phyloP scores from a whole-genome alignment of 2,888 invertebrate genomes.

The Pteria penguin region DNA sequence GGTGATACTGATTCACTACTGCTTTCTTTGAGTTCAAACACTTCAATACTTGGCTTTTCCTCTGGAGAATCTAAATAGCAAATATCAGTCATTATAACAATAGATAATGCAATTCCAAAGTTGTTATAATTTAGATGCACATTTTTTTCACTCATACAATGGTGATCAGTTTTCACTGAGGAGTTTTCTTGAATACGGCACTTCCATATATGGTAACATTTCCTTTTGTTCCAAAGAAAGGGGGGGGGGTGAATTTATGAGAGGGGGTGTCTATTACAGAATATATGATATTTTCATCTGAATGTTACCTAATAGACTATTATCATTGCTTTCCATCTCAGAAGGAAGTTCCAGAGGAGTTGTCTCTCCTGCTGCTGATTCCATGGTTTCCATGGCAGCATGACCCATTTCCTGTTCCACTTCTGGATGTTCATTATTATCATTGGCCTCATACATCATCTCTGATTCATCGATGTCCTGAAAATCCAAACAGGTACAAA shows the following conservation, averaged over 20 bases:
- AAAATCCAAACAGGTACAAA: no score
- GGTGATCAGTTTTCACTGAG: no score
- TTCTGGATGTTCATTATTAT: constrained; percentile 60
- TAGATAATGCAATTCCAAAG: no score
- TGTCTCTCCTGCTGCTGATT: constrained; percentile 71
- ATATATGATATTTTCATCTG: neutral
- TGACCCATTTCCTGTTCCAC: constrained; percentile 34
- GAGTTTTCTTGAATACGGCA: no score
- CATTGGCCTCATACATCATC: constrained; percentile 51
- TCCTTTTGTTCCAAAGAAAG: no score
- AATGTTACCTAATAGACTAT: constrained; percentile 50
- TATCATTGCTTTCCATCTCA: constrained; percentile 57
- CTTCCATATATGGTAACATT: no score
- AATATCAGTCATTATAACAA: no score
- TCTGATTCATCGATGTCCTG: constrained; percentile 61
- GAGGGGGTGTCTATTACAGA: no score
- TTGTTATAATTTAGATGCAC: no score
- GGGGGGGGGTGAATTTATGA: no score
- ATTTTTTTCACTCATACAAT: no score
- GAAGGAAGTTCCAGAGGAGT: constrained; percentile 72
- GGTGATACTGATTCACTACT: constrained; percentile 79
- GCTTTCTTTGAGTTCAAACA: constrained; percentile 71
- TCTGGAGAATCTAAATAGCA: constrained; percentile 56
- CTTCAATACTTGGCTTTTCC: constrained; percentile 65
- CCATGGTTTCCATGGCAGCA: constrained; percentile 49